phyloP scores from a whole-genome alignment of 2,797 vertebrate species.

The Neoniphon sammara region DNA sequence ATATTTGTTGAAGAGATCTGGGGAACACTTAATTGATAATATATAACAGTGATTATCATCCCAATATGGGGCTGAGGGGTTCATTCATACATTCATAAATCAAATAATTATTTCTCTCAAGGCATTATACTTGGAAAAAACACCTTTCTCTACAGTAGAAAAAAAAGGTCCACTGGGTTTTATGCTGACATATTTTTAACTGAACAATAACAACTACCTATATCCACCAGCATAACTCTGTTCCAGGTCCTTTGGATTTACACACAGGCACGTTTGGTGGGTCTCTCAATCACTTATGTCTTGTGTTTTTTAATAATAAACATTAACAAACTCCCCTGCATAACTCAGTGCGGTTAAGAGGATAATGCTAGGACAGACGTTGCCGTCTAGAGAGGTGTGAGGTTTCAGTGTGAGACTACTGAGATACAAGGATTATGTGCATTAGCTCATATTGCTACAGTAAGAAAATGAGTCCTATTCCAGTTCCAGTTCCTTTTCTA shows the following conservation, averaged over 20 bases:
- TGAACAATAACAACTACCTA: conserved; percentile 33
- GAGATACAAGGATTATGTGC: conserved; percentile 32
- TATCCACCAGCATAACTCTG: background rate
- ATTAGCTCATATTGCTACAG: conserved; percentile 2
- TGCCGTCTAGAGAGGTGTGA: conserved; percentile 17
- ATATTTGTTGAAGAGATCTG: background rate
- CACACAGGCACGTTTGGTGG: conserved; percentile 53
- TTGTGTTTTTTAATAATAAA: background rate
- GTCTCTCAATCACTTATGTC: background rate
- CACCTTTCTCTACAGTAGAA: conserved; percentile 6
- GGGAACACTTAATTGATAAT: conserved; percentile 3
- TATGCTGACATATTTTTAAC: conserved; percentile 6
- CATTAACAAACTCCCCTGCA: background rate
- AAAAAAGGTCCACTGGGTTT: conserved; percentile 36
- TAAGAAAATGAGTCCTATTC: conserved; percentile 44
- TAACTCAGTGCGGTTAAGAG: background rate
- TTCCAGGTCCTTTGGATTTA: conserved; percentile 41
- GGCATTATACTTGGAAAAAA: conserved; percentile 26
- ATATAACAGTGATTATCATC: conserved; percentile 10
- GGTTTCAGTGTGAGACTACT: conserved; percentile 46
- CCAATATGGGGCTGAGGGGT: conserved; percentile 48
- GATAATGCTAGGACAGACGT: background rate
- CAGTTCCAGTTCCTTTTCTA: conserved; percentile 73
- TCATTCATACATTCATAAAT: conserved; percentile 69
- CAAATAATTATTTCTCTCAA: conserved; percentile 56